phyloP scores from a whole-genome alignment of 2,797 vertebrate species.

The Gouania willdenowi region DNA sequence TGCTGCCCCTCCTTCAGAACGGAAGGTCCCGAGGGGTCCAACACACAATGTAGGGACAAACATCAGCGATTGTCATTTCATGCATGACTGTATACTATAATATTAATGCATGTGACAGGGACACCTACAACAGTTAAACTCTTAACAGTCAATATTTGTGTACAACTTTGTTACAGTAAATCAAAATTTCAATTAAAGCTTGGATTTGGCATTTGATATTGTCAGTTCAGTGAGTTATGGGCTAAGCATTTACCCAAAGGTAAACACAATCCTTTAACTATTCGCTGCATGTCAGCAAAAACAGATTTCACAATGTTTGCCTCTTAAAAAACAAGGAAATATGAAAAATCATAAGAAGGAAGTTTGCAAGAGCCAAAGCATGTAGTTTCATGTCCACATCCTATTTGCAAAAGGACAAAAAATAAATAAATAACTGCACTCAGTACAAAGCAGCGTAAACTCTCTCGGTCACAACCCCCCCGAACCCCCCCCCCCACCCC shows the following conservation, averaged over 20 bases:
- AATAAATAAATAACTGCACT: conserved; percentile 12
- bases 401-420: conserved; percentile 4
- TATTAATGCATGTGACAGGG: conserved; percentile 17
- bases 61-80: conserved; percentile 18
- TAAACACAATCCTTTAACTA: conserved; percentile 9
- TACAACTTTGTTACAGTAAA: not conserved
- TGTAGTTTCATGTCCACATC: conserved; percentile 30
- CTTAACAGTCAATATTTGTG: too few species aligned
- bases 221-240: not conserved
- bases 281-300: not conserved
- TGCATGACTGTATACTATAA: conserved; percentile 18
- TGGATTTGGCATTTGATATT: too few species aligned
- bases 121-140: conserved; percentile 5
- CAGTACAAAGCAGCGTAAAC: conserved; percentile 64
- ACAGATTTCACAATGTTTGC: conserved; percentile 31
- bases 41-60: conserved; percentile 25
- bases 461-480: conserved; percentile 60
- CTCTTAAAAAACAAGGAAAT: conserved; percentile 24
- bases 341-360: conserved; percentile 16
- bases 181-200: not conserved
- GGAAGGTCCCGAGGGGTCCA: conserved; percentile 22
- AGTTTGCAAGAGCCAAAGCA: conserved; percentile 18
- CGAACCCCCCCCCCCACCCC: conserved; percentile 36
- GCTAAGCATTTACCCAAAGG: not conserved
- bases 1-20: conserved; percentile 25